Evolutionary conservation across 2,797 vertebrate species (phyloP).

Genomic region (Argyrosomus regius): DNA sequence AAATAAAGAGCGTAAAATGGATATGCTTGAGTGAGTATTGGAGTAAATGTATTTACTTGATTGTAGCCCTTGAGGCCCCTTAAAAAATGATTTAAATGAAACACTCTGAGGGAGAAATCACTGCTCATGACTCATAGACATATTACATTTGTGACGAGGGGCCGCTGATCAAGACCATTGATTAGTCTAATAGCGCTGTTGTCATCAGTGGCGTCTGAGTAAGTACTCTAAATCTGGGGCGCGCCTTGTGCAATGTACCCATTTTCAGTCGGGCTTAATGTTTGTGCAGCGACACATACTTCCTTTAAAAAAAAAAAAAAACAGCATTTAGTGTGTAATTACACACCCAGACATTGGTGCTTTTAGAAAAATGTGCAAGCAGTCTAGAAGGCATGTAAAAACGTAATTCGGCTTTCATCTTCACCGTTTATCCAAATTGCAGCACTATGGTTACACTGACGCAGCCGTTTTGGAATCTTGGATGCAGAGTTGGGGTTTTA

Average conservation of each 20-base stretch:
- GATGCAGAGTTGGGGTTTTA: conserved; percentile 68
- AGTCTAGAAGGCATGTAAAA: conserved; percentile 80
- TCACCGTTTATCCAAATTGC: conserved; percentile 81
- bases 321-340: conserved; percentile 81
- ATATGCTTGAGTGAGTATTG: background rate
- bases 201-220: conserved; percentile 45
- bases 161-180: conserved; percentile 33
- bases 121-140: conserved; percentile 1
- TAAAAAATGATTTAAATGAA: background rate
- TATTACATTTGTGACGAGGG: conserved; percentile 19
- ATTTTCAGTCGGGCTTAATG: conserved; percentile 48
- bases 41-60: conserved; percentile 6
- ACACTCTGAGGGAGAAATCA: background rate
- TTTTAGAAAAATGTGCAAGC: conserved; percentile 79
- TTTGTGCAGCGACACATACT: conserved; percentile 71
- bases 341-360: conserved; percentile 78
- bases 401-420: conserved; percentile 80
- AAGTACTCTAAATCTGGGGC: conserved; percentile 20
- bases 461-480: conserved; percentile 75
- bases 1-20: background rate
- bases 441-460: conserved; percentile 76
- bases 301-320: conserved; percentile 58
- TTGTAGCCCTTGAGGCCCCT: background rate
- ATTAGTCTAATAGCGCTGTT: conserved; percentile 49
- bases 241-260: conserved; percentile 21